Evolutionary conservation across 2,113 vertebrate genomes (phyloP), one percentile per base, ranked within the genome.

Genomic region (Ursus arctos): DNA sequence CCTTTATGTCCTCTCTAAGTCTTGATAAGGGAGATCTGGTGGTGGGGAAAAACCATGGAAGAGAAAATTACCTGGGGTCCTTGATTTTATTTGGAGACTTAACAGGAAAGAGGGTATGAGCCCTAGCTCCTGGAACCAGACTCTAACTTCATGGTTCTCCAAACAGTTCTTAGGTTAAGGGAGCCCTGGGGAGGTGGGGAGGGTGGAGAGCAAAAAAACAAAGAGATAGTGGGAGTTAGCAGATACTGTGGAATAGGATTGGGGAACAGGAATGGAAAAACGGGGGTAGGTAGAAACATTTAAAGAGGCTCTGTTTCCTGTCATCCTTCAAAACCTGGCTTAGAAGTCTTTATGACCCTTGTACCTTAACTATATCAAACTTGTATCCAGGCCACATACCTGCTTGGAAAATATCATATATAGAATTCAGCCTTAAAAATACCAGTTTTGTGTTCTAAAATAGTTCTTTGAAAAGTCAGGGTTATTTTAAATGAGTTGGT

Each of bases 401-500:
- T 85, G 61, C 47, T 80, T 95, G 77, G 61, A 67, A 88, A 94
- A 72, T 31, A 79, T 82, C 59, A 65, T 53, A 59, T 53, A 49
- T 47, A 84, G 83, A 89, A 71, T 67, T 40, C n/a, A 79, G 22
- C 72, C 96, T 95, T 92, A 77, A 61, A 88, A 82, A 47, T 72
- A 63, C 7, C 11, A 53, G 36, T 71, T 84, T 91, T 95, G 53
- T 93, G 31, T 94, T 95, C 82, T 92, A 59, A 94, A 91, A 85
- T 67, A 65, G 83, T 92, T 92, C 33, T 84, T 94, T 98, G 69
- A 88, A 94, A 92, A 96, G 57, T 93, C 77, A 96, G 69, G 55
- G n/a, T 93, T 72, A 43, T 97, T 97, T 96, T 74, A 94, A 97
- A 86, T 72, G 82, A 63, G 22, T 67, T 96, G 57, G 53, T 91